Percentiles rank a stretch among this genome's conserved stretches.
phyloP scores from a whole-genome alignment of 1,140 invertebrate species.

The Cepaea nemoralis region DNA sequence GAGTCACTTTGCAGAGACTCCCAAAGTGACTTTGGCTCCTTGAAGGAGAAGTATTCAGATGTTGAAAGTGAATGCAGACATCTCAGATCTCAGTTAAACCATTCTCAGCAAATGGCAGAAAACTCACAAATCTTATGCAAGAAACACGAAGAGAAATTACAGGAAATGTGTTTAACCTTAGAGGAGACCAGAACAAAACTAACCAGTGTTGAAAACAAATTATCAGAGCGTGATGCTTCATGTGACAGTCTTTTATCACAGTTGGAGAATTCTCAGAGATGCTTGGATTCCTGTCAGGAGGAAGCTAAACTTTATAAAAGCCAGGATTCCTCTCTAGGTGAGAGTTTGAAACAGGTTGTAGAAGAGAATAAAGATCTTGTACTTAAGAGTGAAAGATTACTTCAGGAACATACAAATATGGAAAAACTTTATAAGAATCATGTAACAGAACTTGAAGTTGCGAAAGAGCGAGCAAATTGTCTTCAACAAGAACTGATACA shows the following conservation, averaged over 20 bases:
- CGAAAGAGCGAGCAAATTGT: neutral
- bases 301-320: neutral
- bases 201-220: neutral
- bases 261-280: conserved; percentile 23
- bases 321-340: neutral
- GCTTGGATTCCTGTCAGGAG: conserved; percentile 14
- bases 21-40: conserved; percentile 17
- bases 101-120: conserved; percentile 21
- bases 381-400: neutral
- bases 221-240: neutral
- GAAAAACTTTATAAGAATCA: neutral
- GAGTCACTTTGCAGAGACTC: conserved; percentile 30
- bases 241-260: neutral
- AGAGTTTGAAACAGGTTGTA: neutral
- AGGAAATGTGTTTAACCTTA: neutral
- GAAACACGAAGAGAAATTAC: neutral
- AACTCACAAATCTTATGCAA: neutral
- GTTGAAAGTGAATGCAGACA: conserved; percentile 13
- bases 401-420: neutral
- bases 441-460: neutral
- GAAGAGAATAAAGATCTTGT: conserved; percentile 14
- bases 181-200: neutral
- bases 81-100: neutral
- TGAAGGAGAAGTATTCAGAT: conserved; percentile 18
- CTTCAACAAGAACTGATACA: neutral